A percentile compares a stretch with the other conserved stretches of the same genome.
Evolutionary conservation across 2,797 vertebrate genomes (phyloP).

Genomic region (Neosilurus mollespiculum): DNA sequence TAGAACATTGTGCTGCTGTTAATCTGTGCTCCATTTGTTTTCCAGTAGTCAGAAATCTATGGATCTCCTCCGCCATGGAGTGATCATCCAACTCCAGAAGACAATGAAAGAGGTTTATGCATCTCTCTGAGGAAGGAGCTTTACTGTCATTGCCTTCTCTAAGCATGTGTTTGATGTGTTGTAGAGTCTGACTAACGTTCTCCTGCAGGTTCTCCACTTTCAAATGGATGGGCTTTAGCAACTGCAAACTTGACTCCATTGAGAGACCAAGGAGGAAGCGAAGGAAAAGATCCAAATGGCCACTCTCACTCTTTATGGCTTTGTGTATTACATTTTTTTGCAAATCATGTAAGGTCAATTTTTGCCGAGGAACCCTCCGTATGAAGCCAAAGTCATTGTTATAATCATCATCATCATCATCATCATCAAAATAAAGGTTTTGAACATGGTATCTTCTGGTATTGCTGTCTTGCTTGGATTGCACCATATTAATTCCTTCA

Average conservation of each 20-base stretch:
- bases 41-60: constrained; percentile 23
- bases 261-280: constrained; percentile 27
- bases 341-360: not conserved
- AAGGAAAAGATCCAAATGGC: not conserved
- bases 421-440: not conserved
- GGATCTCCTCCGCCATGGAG: constrained; percentile 30
- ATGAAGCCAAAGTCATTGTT: not conserved
- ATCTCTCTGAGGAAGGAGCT: constrained; percentile 31
- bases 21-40: constrained; percentile 4
- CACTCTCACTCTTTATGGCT: not conserved
- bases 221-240: constrained; percentile 15
- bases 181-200: constrained; percentile 22
- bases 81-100: constrained; percentile 38
- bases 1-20: constrained; percentile 40
- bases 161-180: constrained; percentile 45
- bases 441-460: not conserved
- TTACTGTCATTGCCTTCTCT: constrained; percentile 1
- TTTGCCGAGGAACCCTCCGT: not conserved
- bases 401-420: not conserved
- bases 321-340: constrained; percentile 1
- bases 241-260: not conserved
- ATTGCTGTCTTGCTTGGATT: not conserved
- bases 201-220: not conserved
- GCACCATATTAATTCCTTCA: not conserved
- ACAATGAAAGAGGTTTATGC: constrained; percentile 44